Conservation (phyloP, 2,797 vertebrate species). For the Sebastolobus alascanus region DNA sequence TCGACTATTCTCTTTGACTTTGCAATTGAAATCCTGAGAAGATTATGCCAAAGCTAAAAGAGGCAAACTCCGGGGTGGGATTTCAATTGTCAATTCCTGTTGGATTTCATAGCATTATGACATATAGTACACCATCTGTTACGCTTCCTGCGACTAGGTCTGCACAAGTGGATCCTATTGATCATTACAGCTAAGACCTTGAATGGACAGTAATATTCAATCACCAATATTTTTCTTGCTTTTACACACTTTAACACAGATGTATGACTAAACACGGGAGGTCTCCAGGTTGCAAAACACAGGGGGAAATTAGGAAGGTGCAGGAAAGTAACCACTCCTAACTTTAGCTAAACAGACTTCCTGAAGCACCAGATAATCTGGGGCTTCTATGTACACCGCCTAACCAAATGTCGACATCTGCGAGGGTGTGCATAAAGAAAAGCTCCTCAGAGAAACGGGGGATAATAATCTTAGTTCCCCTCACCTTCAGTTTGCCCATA, state of each 20-base stretch:
- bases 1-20: slow-evolving; percentile 82
- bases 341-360: slow-evolving; percentile 83
- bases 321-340: slow-evolving; percentile 79
- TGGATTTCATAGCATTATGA: slow-evolving; percentile 84
- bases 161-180: slow-evolving; percentile 63
- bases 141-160: slow-evolving; percentile 69
- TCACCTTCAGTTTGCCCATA: slow-evolving; percentile 83
- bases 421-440: slow-evolving; percentile 85
- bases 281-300: slow-evolving; percentile 61
- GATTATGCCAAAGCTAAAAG: slow-evolving; percentile 84
- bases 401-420: slow-evolving; percentile 88
- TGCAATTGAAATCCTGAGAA: slow-evolving; percentile 85
- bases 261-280: slow-evolving; percentile 52
- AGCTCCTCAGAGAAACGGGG: slow-evolving; percentile 82
- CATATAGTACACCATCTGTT: slow-evolving; percentile 83
- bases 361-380: slow-evolving; percentile 81
- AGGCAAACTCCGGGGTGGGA: slow-evolving; percentile 83
- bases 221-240: slow-evolving; percentile 43
- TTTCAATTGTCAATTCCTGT: slow-evolving; percentile 84
- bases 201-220: slow-evolving; percentile 53
- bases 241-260: slow-evolving; percentile 41
- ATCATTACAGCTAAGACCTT: slow-evolving; percentile 62
- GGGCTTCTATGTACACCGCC: slow-evolving; percentile 84
- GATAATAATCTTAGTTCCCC: slow-evolving; percentile 86
- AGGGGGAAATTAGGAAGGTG: slow-evolving; percentile 63